Evolutionary conservation across 2,113 vertebrate species (phyloP).

Genomic region (Rhodinocichla rosea): DNA sequence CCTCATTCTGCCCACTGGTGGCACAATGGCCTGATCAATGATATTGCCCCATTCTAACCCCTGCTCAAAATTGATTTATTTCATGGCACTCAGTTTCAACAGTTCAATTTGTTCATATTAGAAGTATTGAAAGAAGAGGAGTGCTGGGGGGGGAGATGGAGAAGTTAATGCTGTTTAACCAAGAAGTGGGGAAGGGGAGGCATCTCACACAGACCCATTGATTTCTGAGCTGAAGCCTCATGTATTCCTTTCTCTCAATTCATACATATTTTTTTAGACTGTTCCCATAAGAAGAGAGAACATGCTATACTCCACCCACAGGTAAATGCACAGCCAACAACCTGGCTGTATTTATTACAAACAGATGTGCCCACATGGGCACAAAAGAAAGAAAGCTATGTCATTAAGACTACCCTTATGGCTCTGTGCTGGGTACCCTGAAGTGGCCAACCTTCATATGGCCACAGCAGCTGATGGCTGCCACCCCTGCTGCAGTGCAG

Average conservation of each 20-base stretch:
- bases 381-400: neutral
- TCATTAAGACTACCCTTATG: neutral
- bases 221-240: neutral
- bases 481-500: rapidly evolving
- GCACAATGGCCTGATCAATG: neutral
- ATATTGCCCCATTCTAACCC: neutral
- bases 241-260: neutral
- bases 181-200: neutral
- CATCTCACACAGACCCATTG: neutral
- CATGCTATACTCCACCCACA: neutral
- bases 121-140: neutral
- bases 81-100: neutral
- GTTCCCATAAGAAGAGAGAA: neutral
- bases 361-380: neutral
- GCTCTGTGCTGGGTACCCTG: neutral
- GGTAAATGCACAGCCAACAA: neutral
- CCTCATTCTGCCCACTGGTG: neutral
- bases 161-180: neutral
- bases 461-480: neutral
- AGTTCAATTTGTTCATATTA: neutral
- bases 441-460: neutral
- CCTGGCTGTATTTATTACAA: neutral
- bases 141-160: neutral
- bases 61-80: neutral
- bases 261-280: neutral